Percentiles rank a stretch among this genome's conserved stretches.
Evolutionary conservation across 2,113 vertebrate genomes (phyloP).

Genomic region (Dendrocopos noguchii): DNA sequence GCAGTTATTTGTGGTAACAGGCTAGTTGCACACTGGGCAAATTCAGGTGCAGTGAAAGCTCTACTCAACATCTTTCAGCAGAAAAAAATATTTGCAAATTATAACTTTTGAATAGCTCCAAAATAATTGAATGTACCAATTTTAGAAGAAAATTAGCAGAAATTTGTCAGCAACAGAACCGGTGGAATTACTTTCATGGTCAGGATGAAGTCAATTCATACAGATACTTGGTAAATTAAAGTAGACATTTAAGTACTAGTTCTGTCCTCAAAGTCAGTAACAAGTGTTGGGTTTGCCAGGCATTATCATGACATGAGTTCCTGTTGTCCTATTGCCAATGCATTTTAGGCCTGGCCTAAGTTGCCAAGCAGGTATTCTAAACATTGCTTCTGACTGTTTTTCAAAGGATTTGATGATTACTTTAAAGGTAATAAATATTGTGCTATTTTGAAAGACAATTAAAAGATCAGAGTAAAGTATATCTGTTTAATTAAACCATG

Average conservation of each 20-base stretch:
- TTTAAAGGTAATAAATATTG: not conserved
- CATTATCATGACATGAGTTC: not conserved
- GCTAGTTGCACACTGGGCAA: not conserved
- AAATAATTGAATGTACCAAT: not conserved
- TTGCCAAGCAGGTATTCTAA: not conserved
- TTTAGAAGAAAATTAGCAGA: not conserved
- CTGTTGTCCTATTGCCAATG: not conserved
- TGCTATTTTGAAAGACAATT: not conserved
- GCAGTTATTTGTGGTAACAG: not conserved
- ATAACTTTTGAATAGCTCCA: not conserved
- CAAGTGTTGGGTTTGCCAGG: not conserved
- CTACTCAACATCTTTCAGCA: not conserved
- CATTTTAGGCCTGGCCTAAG: not conserved
- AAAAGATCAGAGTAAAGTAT: not conserved
- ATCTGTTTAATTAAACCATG: not conserved
- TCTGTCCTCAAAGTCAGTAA: not conserved
- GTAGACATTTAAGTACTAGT: not conserved
- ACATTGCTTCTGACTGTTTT: not conserved
- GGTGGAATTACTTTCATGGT: not conserved
- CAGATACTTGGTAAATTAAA: not conserved
- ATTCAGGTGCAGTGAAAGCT: not conserved
- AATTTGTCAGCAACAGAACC: not conserved
- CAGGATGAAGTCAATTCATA: not conserved
- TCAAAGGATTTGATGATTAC: not conserved
- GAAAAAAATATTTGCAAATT: not conserved